Conservation (phyloP, 2,888 invertebrate species). For the Eristalinus sepulchralis region DNA sequence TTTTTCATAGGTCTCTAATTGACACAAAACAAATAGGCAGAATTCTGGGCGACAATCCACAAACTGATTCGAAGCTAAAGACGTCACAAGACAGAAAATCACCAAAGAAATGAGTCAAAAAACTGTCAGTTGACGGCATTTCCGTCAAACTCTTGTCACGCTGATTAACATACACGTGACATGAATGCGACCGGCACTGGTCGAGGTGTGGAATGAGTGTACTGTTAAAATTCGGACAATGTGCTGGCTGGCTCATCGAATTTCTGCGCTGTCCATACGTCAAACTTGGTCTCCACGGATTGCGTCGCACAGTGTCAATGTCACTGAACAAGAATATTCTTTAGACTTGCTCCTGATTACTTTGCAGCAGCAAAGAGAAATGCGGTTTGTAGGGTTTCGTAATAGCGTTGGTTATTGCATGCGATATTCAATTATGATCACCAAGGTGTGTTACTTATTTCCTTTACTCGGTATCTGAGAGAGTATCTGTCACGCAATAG, state of each 20-base stretch:
- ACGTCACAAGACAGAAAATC: slow-evolving; percentile 10
- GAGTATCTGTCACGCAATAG: slow-evolving; percentile 9
- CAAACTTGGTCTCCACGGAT: neutral
- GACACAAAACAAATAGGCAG: neutral
- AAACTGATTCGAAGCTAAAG: neutral
- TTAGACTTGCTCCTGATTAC: neutral
- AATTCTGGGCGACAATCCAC: neutral
- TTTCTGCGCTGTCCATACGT: neutral
- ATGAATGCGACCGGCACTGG: neutral
- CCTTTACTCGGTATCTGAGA: neutral
- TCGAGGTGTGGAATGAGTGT: neutral
- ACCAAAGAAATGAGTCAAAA: neutral
- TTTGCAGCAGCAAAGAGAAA: no score
- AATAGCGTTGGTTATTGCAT: neutral
- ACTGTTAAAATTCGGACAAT: neutral
- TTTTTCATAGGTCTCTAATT: no score
- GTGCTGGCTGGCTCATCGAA: neutral
- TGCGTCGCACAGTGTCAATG: neutral
- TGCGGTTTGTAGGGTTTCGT: neutral
- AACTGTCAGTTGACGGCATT: neutral
- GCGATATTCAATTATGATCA: neutral
- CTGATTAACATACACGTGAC: slow-evolving; percentile 15
- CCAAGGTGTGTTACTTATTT: neutral
- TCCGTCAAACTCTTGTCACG: neutral
- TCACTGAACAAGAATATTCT: neutral